Evolutionary conservation across 2,113 vertebrate species (phyloP).

Genomic region (Chelonoidis abingdonii): DNA sequence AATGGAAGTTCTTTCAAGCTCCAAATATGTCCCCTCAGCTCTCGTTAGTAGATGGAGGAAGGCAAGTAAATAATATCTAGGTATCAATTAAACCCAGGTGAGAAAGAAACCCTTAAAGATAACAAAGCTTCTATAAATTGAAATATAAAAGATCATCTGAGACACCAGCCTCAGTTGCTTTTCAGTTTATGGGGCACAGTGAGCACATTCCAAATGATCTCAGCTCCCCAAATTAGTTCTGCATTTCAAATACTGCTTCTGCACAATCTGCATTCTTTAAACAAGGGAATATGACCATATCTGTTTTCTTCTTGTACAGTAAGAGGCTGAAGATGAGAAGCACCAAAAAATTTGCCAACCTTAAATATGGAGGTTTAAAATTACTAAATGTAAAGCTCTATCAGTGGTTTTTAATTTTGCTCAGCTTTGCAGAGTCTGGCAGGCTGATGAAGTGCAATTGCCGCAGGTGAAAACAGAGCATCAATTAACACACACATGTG

Average conservation of each 20-base stretch:
- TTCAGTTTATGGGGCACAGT: not conserved
- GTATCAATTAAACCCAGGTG: not conserved
- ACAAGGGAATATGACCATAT: not conserved
- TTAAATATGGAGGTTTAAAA: slow-evolving; percentile 62
- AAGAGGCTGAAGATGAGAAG: slow-evolving; percentile 26
- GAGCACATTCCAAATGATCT: slow-evolving; percentile 10
- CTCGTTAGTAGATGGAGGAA: not conserved
- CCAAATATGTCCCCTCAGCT: not conserved
- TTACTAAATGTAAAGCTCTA: slow-evolving; percentile 58
- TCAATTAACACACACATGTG: slow-evolving; percentile 73
- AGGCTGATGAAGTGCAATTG: slow-evolving; percentile 70
- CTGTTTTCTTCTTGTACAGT: slow-evolving; percentile 11
- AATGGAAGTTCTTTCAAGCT: not conserved
- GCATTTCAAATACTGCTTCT: slow-evolving; percentile 28
- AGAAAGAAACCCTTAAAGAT: slow-evolving; percentile 8
- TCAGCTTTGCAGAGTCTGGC: slow-evolving; percentile 63
- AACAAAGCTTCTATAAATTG: not conserved
- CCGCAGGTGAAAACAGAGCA: slow-evolving; percentile 75
- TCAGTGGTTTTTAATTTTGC: slow-evolving; percentile 70
- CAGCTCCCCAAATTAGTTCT: not conserved
- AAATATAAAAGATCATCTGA: not conserved
- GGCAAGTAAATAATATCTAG: not conserved
- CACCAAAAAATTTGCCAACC: slow-evolving; percentile 50
- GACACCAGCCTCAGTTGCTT: not conserved
- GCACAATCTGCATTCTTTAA: not conserved